phyloP scores from a whole-genome alignment of 2,113 vertebrate species.

The Pedionomus torquatus region DNA sequence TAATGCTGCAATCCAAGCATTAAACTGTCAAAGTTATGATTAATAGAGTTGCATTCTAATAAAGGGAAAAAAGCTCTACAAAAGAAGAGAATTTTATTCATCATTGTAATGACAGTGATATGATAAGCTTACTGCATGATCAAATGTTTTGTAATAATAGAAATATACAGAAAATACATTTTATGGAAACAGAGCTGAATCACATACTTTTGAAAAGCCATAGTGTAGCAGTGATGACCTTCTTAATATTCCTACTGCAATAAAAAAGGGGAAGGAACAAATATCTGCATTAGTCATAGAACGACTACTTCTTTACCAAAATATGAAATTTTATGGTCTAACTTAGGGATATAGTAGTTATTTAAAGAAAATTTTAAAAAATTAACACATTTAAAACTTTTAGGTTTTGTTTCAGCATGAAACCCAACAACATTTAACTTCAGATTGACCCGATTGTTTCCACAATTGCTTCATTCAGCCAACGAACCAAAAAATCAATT shows the following conservation, averaged over 20 bases:
- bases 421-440: neutral
- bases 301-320: neutral
- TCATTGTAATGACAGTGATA: neutral
- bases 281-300: neutral
- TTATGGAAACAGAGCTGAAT: neutral
- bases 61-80: conserved; percentile 16
- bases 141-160: conserved; percentile 7
- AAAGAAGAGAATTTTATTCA: conserved; percentile 14
- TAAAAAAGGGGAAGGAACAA: neutral
- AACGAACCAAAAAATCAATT: neutral
- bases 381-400: neutral
- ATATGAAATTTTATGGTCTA: neutral
- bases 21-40: conserved; percentile 65
- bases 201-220: neutral
- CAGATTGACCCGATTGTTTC: neutral
- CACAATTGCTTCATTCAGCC: neutral
- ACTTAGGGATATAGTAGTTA: neutral
- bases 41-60: conserved; percentile 53
- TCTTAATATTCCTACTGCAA: neutral
- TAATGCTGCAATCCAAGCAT: conserved; percentile 59
- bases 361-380: neutral
- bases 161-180: neutral
- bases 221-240: neutral
- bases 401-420: neutral
- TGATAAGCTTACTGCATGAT: neutral